Evolutionary conservation across 2,888 invertebrate genomes (phyloP), one percentile per base, ranked within the genome.

Genomic region (Harpalus rubripes): DNA sequence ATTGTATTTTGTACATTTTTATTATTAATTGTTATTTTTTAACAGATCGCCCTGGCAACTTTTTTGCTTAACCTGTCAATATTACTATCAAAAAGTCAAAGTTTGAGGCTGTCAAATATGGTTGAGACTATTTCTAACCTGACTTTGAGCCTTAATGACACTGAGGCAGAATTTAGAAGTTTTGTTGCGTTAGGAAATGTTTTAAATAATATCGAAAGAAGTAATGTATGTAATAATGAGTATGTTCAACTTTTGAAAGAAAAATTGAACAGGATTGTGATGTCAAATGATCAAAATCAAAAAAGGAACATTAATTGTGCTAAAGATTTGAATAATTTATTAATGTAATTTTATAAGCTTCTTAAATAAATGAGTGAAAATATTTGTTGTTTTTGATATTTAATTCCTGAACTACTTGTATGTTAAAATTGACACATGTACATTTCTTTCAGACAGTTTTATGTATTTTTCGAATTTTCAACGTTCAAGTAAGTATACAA

Each of bases 111-210:
- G 86, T 91, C 91, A 5, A 92, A 93, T 74, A 89, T 94, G 32
- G 91, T 93, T 12, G 93, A 93, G 87, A 92, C 93, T 22, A 88
- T 94, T 56, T 91, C 94, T 0, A 92, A 92, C 86, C 90, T 94
- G 59, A 89, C 95, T 76, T 91, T 92, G 0, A 92, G 90, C 86
- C 90, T 95, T 68, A 93, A 92, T 0, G 96, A 96, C 88, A 91
- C 93, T 1, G 97, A 97, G 90, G 96, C 96, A 0, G 93, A 95
- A 85, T 96, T 94, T 91, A 94, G 97, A 89, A 92, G 93, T 26
- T 93, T 97, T 16, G 96, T 97, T 16, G 95, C 95, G 0, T 91
- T 97, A 41, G 97, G 97, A 72, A 97, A 96, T 0, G 89, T 97
- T 15, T 89, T 95, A 44, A 86, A 87, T 5, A 56, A 79, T 39